phyloP scores from a whole-genome alignment of 2,113 vertebrate species.

The Brienomyrus longianalis region DNA sequence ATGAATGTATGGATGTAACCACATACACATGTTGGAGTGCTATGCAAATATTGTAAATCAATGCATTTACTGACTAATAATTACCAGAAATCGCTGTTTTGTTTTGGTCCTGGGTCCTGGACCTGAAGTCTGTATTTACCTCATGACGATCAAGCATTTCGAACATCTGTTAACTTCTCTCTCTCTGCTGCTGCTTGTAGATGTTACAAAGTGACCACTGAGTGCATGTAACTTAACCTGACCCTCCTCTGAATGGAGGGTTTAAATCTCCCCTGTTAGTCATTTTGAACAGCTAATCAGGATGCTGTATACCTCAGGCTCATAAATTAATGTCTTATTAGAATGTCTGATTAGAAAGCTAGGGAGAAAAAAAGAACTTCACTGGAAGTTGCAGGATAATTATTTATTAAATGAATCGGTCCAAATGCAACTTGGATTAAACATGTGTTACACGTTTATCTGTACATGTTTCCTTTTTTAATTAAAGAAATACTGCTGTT shows the following conservation, averaged over 20 bases:
- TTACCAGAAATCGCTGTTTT: not conserved
- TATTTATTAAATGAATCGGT: not conserved
- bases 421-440: not conserved
- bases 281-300: slow-evolving; percentile 11
- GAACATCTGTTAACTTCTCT: too few relatives aligned
- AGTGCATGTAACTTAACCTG: not conserved
- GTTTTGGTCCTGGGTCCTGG: not conserved
- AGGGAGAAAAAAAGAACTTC: not conserved
- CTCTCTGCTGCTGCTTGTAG: too few relatives aligned
- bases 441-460: not conserved
- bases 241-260: not conserved
- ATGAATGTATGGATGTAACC: too few relatives aligned
- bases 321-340: too few relatives aligned
- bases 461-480: not conserved
- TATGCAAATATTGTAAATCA: not conserved
- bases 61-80: not conserved
- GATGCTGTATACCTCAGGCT: not conserved
- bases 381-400: not conserved
- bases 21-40: not conserved
- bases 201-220: not conserved
- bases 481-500: not conserved
- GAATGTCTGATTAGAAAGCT: too few relatives aligned
- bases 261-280: slow-evolving; percentile 9
- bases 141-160: not conserved
- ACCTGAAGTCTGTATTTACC: not conserved